Evolutionary conservation across 2,113 vertebrate genomes (phyloP).

Genomic region (Clarias magur): DNA sequence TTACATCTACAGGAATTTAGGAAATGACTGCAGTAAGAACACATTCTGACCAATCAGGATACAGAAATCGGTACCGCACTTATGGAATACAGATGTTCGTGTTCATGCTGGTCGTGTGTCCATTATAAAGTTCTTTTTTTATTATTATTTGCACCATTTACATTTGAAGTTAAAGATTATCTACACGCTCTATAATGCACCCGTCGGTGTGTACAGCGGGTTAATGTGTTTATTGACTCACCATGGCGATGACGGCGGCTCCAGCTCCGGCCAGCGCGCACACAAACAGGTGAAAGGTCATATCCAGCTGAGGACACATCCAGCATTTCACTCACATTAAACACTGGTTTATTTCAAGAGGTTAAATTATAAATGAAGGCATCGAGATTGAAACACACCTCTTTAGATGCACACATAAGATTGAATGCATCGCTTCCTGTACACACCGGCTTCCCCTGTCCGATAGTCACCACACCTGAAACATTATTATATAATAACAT

Average conservation of each 20-base stretch:
- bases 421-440: constrained; percentile 88
- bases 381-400: constrained; percentile 74
- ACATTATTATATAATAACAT: too few relatives aligned
- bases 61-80: background rate
- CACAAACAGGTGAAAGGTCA: constrained; percentile 98
- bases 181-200: background rate
- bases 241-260: constrained; percentile 97
- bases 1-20: background rate
- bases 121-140: background rate
- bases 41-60: background rate
- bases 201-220: background rate
- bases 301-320: constrained; percentile 83
- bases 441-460: constrained; percentile 90
- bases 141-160: background rate
- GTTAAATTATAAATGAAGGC: background rate
- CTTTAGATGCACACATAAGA: constrained; percentile 94
- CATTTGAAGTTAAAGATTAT: background rate
- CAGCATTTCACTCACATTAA: constrained; percentile 20
- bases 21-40: background rate
- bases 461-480: constrained; percentile 89
- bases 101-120: background rate
- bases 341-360: background rate
- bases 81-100: background rate
- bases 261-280: constrained; percentile 96
- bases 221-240: constrained; percentile 65